These are phyloP conservation scores for Dromaius novaehollandiae DNA, from an alignment of 2,113 vertebrate species.

Conservation along the genomic window DNA sequence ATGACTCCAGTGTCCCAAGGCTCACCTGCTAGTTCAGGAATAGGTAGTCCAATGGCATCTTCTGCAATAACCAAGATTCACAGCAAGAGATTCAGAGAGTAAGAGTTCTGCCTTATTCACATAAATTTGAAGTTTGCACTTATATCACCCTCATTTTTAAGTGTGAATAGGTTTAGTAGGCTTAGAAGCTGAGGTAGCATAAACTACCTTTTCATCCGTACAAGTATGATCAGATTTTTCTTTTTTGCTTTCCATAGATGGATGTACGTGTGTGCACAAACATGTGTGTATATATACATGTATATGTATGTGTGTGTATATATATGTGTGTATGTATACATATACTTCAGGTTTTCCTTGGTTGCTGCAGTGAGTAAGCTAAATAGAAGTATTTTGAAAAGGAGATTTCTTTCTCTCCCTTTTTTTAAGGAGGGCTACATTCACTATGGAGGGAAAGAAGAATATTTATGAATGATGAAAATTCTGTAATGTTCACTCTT, in stretches of 20 bases:
- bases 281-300: background rate
- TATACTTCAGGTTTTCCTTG: background rate
- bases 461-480: background rate
- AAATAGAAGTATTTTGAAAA: background rate
- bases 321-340: accelerated
- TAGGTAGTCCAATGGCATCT: slow-evolving; percentile 96
- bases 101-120: slow-evolving; percentile 63
- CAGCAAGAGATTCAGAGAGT: slow-evolving; percentile 98
- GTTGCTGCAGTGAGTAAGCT: background rate
- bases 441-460: background rate
- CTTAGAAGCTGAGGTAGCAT: background rate
- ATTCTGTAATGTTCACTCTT: background rate
- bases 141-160: background rate
- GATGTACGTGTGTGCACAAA: background rate
- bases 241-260: background rate
- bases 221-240: background rate
- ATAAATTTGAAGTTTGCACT: background rate
- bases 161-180: background rate
- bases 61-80: slow-evolving; percentile 98
- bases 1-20: slow-evolving; percentile 98
- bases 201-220: background rate
- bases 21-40: slow-evolving; percentile 94
- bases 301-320: background rate
- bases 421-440: background rate
- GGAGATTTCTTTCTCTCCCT: background rate